Evolutionary conservation across 2,888 invertebrate species (phyloP).

Genomic region (Ischnus inquisitorius): DNA sequence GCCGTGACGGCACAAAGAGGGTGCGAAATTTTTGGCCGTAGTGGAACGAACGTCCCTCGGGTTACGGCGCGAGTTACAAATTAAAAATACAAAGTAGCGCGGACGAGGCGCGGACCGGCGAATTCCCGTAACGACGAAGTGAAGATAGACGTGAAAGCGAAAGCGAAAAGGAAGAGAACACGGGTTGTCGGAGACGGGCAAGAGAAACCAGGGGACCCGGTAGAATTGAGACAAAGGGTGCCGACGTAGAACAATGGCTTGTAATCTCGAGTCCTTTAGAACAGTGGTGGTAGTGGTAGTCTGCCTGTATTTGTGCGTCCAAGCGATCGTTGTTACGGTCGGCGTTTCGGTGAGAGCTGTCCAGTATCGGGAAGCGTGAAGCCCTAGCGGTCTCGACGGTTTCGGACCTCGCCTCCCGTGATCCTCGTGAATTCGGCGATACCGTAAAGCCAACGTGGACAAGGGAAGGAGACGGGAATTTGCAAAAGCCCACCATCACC

Average conservation of each 20-base stretch:
- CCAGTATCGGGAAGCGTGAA: slow-evolving; percentile 64
- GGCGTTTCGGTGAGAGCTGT: slow-evolving; percentile 67
- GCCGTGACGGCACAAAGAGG: slow-evolving; percentile 49
- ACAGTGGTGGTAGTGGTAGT: slow-evolving; percentile 70
- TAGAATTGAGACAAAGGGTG: slow-evolving; percentile 84
- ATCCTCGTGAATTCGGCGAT: slow-evolving; percentile 33
- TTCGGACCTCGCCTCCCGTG: slow-evolving; percentile 58
- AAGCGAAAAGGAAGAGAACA: slow-evolving; percentile 53
- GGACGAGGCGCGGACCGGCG: slow-evolving; percentile 61
- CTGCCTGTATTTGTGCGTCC: slow-evolving; percentile 26
- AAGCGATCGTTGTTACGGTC: slow-evolving; percentile 62
- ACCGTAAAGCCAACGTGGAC: slow-evolving; percentile 19
- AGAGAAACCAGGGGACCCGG: slow-evolving; percentile 71
- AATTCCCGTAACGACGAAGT: slow-evolving; percentile 45
- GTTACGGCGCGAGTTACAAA: slow-evolving; percentile 74
- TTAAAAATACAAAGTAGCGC: slow-evolving; percentile 83
- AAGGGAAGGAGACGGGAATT: slow-evolving; percentile 28
- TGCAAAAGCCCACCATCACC: slow-evolving; percentile 10
- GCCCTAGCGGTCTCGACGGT: slow-evolving; percentile 69
- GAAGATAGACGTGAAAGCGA: slow-evolving; percentile 39
- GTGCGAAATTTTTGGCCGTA: slow-evolving; percentile 56
- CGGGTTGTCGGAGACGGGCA: slow-evolving; percentile 55
- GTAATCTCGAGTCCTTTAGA: slow-evolving; percentile 84
- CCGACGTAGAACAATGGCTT: slow-evolving; percentile 83
- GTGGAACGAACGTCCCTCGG: not conserved